Evolutionary conservation across 2,797 vertebrate genomes (phyloP).

Genomic region (Limosa lapponica): DNA sequence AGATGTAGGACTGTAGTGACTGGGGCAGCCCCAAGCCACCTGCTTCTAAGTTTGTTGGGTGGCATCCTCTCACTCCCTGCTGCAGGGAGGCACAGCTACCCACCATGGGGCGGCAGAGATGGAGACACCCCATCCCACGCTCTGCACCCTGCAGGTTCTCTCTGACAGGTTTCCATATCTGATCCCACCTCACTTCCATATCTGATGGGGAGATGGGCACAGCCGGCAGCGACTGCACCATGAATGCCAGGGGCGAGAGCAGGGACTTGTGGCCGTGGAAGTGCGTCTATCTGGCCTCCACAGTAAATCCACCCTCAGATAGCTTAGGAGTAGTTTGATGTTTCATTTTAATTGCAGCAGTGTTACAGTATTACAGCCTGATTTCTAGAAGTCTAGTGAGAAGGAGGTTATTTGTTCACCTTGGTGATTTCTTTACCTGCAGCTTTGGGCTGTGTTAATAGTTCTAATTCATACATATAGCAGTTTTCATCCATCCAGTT

Average conservation of each 20-base stretch:
- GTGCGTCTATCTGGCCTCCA: not conserved
- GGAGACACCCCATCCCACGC: not conserved
- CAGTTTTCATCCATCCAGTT: not conserved
- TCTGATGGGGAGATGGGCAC: not conserved
- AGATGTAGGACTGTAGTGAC: not conserved
- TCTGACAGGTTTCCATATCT: not conserved
- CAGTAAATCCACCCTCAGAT: not conserved
- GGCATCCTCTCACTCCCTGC: not conserved
- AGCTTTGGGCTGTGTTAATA: not conserved
- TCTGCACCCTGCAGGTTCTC: not conserved
- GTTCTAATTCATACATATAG: not conserved
- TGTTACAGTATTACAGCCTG: not conserved
- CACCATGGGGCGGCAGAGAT: fast-evolving
- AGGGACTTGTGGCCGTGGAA: fast-evolving
- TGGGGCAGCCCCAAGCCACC: not conserved
- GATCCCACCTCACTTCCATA: not conserved
- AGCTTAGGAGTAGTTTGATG: not conserved
- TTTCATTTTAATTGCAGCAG: not conserved
- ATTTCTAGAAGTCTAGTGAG: not conserved
- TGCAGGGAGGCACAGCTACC: not conserved
- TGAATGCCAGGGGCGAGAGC: not conserved
- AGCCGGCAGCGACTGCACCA: not conserved
- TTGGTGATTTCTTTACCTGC: not conserved
- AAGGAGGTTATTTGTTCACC: not conserved
- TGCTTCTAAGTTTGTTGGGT: not conserved